These are phyloP conservation scores for Cactoblastis cactorum DNA, from an alignment of 2,888 invertebrate species.

Conservation along the genomic window DNA sequence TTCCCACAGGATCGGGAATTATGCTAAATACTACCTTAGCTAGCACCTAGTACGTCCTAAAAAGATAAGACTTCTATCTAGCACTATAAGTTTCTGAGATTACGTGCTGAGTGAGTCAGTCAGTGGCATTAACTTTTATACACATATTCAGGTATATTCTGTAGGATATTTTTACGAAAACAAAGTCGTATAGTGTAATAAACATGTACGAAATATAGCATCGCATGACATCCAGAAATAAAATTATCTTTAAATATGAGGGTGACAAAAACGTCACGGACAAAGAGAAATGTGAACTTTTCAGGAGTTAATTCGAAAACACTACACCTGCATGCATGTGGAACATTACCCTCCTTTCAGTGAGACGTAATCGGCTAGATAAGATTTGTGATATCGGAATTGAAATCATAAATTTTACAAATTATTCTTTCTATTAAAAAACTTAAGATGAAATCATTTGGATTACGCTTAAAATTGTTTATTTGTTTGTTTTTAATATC, in stretches of 20 bases:
- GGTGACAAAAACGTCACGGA: constrained; percentile 3
- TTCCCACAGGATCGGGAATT: no score
- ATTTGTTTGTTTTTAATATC: no score
- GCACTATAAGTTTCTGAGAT: no score
- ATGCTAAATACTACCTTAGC: no score
- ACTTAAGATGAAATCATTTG: no score
- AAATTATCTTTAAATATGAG: constrained; percentile 12
- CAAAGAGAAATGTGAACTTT: not conserved
- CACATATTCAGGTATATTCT: no score
- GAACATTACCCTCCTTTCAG: constrained; percentile 5
- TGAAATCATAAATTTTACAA: not conserved
- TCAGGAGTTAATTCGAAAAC: constrained; percentile 2
- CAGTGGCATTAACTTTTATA: no score
- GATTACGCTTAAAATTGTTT: no score
- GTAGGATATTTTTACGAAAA: no score
- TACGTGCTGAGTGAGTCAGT: no score
- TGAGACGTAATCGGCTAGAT: not conserved
- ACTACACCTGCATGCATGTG: not conserved
- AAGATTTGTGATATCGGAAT: not conserved
- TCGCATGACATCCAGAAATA: constrained; percentile 8
- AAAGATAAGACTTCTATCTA: no score
- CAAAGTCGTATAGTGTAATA: constrained; percentile 3
- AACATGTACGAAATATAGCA: constrained; percentile 9
- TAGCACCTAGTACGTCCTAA: no score
- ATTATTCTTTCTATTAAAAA: not conserved